Conservation (phyloP, 2,888 invertebrate genomes). For the Brachyptera risi region DNA sequence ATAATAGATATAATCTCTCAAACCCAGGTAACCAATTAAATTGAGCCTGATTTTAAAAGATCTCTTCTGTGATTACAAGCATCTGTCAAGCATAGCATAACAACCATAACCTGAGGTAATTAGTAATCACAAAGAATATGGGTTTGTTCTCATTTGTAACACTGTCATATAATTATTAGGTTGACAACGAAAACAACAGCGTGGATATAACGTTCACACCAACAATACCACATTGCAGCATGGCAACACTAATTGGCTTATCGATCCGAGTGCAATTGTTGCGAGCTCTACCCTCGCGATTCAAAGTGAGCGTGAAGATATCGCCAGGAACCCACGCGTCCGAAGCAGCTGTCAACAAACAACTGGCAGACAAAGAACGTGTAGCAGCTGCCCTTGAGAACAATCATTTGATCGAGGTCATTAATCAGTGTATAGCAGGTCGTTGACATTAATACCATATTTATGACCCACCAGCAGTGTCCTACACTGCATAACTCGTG, state of each 20-base stretch:
- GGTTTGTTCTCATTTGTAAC: too few relatives aligned
- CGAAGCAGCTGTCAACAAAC: slow-evolving; percentile 93
- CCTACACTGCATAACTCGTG: too few relatives aligned
- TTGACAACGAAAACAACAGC: slow-evolving; percentile 67
- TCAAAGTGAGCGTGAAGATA: slow-evolving; percentile 83
- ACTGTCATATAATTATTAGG: slow-evolving; percentile 44
- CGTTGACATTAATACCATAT: not conserved
- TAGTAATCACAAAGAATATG: too few relatives aligned
- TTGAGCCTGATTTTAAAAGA: too few relatives aligned
- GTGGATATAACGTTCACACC: slow-evolving; percentile 87
- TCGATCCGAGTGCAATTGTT: slow-evolving; percentile 90
- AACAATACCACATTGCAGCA: slow-evolving; percentile 97
- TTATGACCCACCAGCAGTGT: too few relatives aligned
- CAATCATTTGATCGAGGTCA: slow-evolving; percentile 81
- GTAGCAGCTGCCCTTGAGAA: slow-evolving; percentile 98
- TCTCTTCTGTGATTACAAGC: too few relatives aligned
- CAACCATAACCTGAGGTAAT: too few relatives aligned
- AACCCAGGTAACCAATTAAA: too few relatives aligned
- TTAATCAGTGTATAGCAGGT: slow-evolving; percentile 79
- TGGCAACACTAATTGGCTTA: slow-evolving; percentile 93
- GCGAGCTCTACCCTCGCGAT: slow-evolving; percentile 71
- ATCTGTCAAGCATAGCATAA: too few relatives aligned
- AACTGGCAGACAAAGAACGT: slow-evolving; percentile 95
- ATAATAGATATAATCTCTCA: slow-evolving; percentile 11
- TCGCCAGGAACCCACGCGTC: slow-evolving; percentile 91